Evolutionary conservation across 2,113 vertebrate species (phyloP).

Genomic region (Chrysemys picta): DNA sequence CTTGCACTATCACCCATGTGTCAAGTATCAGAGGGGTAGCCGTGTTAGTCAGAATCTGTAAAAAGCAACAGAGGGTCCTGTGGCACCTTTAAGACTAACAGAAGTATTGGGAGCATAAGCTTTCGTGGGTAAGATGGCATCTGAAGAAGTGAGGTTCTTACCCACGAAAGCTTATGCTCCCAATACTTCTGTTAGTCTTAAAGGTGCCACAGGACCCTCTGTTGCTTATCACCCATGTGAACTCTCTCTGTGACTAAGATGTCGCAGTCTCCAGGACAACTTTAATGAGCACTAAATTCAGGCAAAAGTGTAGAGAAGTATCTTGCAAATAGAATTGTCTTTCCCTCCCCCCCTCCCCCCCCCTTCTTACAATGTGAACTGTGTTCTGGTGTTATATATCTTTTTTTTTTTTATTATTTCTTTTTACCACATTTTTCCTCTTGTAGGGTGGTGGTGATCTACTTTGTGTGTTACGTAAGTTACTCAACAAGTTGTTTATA

Average conservation of each 20-base stretch:
- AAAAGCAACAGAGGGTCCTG: too few species aligned
- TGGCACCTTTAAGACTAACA: too few species aligned
- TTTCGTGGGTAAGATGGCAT: too few species aligned
- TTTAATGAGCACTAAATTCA: background rate
- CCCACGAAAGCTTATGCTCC: too few species aligned
- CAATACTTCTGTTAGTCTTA: too few species aligned
- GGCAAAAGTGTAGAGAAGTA: background rate
- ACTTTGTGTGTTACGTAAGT: background rate
- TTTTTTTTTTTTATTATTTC: background rate
- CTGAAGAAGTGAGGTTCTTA: too few species aligned
- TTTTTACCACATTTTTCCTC: background rate
- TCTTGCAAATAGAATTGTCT: background rate
- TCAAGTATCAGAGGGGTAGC: too few species aligned
- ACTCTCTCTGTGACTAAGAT: background rate
- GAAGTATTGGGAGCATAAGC: too few species aligned
- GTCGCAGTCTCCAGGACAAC: background rate
- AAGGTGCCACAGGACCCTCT: too few species aligned
- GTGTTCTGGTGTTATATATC: background rate
- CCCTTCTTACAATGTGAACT: background rate
- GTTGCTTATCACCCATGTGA: background rate
- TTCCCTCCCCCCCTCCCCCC: too few species aligned
- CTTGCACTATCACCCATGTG: background rate
- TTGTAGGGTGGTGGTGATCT: background rate
- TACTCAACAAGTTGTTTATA: background rate
- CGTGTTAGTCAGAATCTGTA: too few species aligned